A percentile compares a stretch with the other conserved stretches of the same genome.
These are phyloP conservation scores for Leptothorax acervorum DNA, from an alignment of 2,888 invertebrate species.

Conservation along the genomic window DNA sequence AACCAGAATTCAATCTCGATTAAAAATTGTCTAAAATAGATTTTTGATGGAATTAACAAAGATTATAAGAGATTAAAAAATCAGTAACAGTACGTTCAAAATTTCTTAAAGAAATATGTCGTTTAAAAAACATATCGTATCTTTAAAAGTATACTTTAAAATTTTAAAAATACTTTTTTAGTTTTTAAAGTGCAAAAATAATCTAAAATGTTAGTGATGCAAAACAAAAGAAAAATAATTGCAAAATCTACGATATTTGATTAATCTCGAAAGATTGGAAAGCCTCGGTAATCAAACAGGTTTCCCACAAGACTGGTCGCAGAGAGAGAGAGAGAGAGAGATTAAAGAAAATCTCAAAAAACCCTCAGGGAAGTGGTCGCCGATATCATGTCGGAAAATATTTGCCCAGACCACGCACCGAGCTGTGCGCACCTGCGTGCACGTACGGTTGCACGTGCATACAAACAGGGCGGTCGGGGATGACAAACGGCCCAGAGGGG, in stretches of 20 bases:
- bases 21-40: neutral
- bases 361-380: neutral
- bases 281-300: constrained; percentile 7
- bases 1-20: neutral
- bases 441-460: constrained; percentile 55
- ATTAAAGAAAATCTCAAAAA: neutral
- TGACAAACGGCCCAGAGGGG: constrained; percentile 74
- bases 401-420: constrained; percentile 40
- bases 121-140: neutral
- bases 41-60: neutral
- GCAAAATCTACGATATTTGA: neutral
- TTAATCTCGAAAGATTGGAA: neutral
- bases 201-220: neutral
- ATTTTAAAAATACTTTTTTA: neutral
- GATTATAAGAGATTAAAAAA: neutral
- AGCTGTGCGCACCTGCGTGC: constrained; percentile 48
- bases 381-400: constrained; percentile 41
- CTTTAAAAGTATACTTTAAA: neutral
- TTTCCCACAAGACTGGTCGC: neutral
- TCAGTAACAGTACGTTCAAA: neutral
- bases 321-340: too few species aligned
- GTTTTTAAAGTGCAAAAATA: neutral
- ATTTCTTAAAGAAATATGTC: neutral
- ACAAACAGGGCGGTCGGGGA: constrained; percentile 54
- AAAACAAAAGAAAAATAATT: neutral